Evolutionary conservation across 2,888 invertebrate genomes (phyloP).

Genomic region (Agapostemon virescens): DNA sequence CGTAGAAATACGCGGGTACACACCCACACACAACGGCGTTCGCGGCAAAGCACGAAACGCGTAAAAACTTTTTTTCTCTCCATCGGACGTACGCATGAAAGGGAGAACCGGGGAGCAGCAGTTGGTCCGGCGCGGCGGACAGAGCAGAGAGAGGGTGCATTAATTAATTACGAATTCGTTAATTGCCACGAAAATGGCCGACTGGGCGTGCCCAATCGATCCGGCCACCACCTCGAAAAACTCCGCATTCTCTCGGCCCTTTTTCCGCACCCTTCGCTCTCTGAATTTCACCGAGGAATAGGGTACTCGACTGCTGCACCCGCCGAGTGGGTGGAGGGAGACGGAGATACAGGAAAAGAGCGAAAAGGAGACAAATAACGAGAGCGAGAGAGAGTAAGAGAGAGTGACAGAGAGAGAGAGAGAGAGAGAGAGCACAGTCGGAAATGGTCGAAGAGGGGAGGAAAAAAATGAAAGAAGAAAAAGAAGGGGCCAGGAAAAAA

Average conservation of each 20-base stretch:
- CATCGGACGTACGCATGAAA: conserved; percentile 51
- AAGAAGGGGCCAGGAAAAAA: background rate
- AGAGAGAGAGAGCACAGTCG: background rate
- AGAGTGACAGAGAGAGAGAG: conserved; percentile 8
- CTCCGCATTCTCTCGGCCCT: conserved; percentile 28
- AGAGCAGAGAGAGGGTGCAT: conserved; percentile 62
- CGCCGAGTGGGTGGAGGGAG: conserved; percentile 21
- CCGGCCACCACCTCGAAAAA: conserved; percentile 61
- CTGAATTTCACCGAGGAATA: conserved; percentile 46
- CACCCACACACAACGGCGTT: background rate
- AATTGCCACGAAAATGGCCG: conserved; percentile 76
- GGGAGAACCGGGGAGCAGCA: conserved; percentile 21
- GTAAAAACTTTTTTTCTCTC: conserved; percentile 42
- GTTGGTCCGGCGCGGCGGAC: conserved; percentile 16
- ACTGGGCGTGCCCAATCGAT: conserved; percentile 74
- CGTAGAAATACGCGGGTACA: conserved; percentile 10
- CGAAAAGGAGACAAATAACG: background rate
- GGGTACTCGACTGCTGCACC: conserved; percentile 37
- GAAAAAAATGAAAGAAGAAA: background rate
- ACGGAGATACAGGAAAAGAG: background rate
- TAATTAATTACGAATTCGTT: conserved; percentile 75
- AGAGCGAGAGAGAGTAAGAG: background rate
- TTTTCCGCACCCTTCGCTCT: conserved; percentile 51
- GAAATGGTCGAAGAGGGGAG: background rate
- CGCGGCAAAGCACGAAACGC: conserved; percentile 46